A percentile compares a stretch with the other conserved stretches of the same genome.
phyloP scores from a whole-genome alignment of 2,113 vertebrate species.

The Psittacula cyanocephala region DNA sequence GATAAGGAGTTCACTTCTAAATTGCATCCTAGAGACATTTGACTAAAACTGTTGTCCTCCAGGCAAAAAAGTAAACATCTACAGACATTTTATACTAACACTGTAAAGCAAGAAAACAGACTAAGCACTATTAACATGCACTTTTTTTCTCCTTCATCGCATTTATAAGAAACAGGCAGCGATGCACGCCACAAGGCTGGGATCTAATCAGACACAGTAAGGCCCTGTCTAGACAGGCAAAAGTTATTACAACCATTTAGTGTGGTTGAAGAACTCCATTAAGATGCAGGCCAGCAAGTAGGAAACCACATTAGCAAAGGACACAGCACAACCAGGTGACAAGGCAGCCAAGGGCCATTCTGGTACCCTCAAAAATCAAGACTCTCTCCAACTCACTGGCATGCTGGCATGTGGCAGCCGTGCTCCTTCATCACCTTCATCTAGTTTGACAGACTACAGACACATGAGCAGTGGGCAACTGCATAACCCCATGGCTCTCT shows the following conservation, averaged over 20 bases:
- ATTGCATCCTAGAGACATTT: slow-evolving; percentile 18
- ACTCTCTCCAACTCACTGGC: fast-evolving
- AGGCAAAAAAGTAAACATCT: slow-evolving; percentile 46
- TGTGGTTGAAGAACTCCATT: slow-evolving; percentile 47
- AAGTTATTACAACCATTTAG: slow-evolving; percentile 59
- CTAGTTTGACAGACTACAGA: background rate
- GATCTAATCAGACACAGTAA: slow-evolving; percentile 60
- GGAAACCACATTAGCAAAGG: background rate
- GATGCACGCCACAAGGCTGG: slow-evolving; percentile 22
- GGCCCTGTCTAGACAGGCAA: slow-evolving; percentile 66
- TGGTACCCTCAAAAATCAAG: background rate
- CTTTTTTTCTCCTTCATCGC: background rate
- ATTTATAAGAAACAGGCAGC: slow-evolving; percentile 54
- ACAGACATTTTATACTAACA: slow-evolving; percentile 52
- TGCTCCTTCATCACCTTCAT: fast-evolving
- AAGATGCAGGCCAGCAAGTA: slow-evolving; percentile 29
- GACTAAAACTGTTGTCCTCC: slow-evolving; percentile 18
- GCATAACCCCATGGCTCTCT: background rate
- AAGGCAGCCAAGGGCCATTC: background rate
- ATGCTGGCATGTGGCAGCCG: fast-evolving
- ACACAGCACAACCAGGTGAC: background rate
- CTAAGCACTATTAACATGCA: background rate
- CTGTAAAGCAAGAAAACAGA: slow-evolving; percentile 3
- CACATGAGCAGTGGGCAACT: fast-evolving
- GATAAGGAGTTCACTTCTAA: slow-evolving; percentile 22